These are phyloP conservation scores for Pyxicephalus adspersus DNA, from an alignment of 2,113 vertebrate species.

Conservation along the genomic window DNA sequence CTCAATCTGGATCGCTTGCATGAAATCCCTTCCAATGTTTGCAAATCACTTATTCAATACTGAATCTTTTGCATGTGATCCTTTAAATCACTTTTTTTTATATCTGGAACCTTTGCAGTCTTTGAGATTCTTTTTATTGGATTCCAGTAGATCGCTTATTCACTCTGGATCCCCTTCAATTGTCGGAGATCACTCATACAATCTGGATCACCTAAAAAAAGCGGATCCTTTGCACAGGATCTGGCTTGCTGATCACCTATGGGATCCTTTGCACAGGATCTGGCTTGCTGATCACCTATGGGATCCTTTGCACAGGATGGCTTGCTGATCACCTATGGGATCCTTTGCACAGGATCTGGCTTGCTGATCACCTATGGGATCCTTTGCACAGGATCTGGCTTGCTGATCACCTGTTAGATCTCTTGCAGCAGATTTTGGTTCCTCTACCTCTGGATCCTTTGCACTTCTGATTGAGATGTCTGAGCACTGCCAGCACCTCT, in stretches of 20 bases:
- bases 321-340: background rate
- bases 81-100: background rate
- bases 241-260: background rate
- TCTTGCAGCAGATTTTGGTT: background rate
- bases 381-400: background rate
- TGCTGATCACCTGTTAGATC: background rate
- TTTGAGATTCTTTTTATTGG: too few species aligned
- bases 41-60: too few species aligned
- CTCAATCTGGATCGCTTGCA: too few species aligned
- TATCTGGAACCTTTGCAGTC: background rate
- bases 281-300: background rate
- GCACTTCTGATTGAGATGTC: too few species aligned
- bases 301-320: background rate
- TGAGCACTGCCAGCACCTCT: too few species aligned
- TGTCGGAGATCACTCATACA: too few species aligned
- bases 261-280: background rate
- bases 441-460: too few species aligned
- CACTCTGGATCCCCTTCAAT: background rate
- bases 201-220: too few species aligned
- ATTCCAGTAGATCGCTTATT: background rate
- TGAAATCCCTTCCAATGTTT: too few species aligned
- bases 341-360: background rate
- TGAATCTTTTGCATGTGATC: background rate
- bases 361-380: background rate
- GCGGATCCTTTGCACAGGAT: background rate